These are phyloP conservation scores for Scomber japonicus DNA, from an alignment of 2,113 vertebrate species.

Conservation along the genomic window DNA sequence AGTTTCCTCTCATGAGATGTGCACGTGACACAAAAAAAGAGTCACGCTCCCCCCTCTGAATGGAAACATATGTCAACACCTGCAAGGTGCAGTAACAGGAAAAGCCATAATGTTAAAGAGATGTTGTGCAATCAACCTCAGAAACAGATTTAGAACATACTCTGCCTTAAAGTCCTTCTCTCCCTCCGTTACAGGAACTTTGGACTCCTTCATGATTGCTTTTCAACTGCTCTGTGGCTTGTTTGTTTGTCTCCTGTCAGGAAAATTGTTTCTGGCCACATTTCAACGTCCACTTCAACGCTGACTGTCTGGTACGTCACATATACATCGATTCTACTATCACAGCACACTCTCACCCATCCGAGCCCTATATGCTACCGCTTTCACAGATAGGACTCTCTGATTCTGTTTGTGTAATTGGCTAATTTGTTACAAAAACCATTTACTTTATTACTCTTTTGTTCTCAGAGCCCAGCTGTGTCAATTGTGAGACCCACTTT, in stretches of 20 bases:
- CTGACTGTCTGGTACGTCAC: neutral
- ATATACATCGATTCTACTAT: too few relatives aligned
- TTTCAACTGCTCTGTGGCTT: neutral
- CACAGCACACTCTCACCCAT: too few relatives aligned
- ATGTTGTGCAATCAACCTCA: neutral
- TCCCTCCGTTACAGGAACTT: neutral
- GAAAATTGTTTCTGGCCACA: neutral
- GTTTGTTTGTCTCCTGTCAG: neutral
- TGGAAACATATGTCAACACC: constrained; percentile 1
- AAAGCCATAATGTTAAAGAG: neutral
- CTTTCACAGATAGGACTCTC: constrained; percentile 2
- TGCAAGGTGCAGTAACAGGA: neutral
- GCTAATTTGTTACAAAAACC: neutral
- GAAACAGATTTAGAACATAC: neutral
- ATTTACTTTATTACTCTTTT: neutral
- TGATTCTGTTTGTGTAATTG: neutral
- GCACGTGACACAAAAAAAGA: constrained; percentile 1
- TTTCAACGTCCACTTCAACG: neutral
- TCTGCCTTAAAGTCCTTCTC: neutral
- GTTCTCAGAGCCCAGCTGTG: neutral
- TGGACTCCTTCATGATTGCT: neutral
- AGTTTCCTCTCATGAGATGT: neutral
- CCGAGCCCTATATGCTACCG: too few relatives aligned
- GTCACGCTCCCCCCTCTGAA: neutral
- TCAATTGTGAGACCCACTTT: neutral